Evolutionary conservation across 2,888 invertebrate genomes (phyloP), one percentile per base, ranked within the genome.

Genomic region (Oxytorus armatus): DNA sequence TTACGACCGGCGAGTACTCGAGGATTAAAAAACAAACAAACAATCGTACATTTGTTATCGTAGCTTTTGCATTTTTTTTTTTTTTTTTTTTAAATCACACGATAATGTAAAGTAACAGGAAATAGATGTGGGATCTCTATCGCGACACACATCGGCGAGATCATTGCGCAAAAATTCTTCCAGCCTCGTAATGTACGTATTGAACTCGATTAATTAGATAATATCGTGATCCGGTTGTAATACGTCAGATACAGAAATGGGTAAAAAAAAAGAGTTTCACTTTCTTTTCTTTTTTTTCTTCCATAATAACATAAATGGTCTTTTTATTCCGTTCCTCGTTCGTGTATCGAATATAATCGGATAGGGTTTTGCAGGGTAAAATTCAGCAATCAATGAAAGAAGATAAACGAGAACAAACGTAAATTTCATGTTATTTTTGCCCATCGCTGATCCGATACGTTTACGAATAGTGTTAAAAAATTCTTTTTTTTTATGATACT

Each of bases 131-230:
- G 74, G 57, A 57, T 49, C 77, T 78, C 79, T 42, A 5, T 63
- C 84, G 83, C 85, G 85, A 86, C 82, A 86, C 85, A 86, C 84
- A 85, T 83, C 87, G 83, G 86, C 79, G 68, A 78, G 79, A 82
- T 68, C 82, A 83, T 89, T 88, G 84, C 81, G 85, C n/a, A n/a
- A 86, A 86, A 87, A 86, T 86, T 86, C 77, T 86, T 84, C 86
- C 90, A 87, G 79, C 89, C 85, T 87, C 89, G 86, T 79, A 87
- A 90, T 90, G 90, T 90, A 90, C 89, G 90, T 90, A 90, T 90
- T 89, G 84, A 89, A 88, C 80, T 88, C 85, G 86, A 85, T 86
- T 87, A 79, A 80, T 73, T 77, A 77, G 73, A 68, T 80, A 73
- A 76, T 72, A 79, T 39, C 68, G 72, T 77, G 77, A 80, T 80